Percentiles rank a stretch among this genome's conserved stretches.
Conservation (phyloP, 2,113 vertebrate species). For the Conger conger region DNA sequence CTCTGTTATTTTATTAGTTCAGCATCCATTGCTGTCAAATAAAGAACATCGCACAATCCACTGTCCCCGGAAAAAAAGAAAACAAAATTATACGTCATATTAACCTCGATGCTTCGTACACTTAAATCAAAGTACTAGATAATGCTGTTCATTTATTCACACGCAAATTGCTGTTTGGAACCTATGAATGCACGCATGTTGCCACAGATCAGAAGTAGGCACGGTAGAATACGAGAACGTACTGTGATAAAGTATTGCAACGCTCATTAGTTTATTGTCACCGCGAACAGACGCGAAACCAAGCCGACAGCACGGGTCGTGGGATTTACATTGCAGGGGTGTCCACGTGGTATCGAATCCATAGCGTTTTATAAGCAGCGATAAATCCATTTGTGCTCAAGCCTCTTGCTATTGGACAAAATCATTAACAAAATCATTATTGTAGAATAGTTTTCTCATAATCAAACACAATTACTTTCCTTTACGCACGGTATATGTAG, state of each 20-base stretch:
- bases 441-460: too few relatives aligned
- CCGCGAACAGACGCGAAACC: background rate
- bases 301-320: background rate
- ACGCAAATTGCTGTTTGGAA: background rate
- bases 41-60: background rate
- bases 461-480: background rate
- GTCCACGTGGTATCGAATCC: background rate
- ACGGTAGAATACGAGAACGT: background rate
- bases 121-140: too few relatives aligned
- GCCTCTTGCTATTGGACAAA: background rate
- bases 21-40: background rate
- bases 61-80: too few relatives aligned
- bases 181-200: background rate
- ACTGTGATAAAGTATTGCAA: background rate
- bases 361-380: background rate
- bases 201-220: background rate
- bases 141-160: too few relatives aligned
- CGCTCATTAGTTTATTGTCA: background rate
- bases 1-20: background rate
- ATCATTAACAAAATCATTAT: too few relatives aligned
- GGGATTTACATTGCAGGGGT: background rate
- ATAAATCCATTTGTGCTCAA: background rate
- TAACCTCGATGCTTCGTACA: too few relatives aligned
- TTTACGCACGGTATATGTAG: background rate
- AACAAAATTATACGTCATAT: too few relatives aligned